Percentiles rank a stretch among this genome's conserved stretches.
These are phyloP conservation scores for Pseudoatta argentina DNA, from an alignment of 1,140 invertebrate species.

Conservation along the genomic window DNA sequence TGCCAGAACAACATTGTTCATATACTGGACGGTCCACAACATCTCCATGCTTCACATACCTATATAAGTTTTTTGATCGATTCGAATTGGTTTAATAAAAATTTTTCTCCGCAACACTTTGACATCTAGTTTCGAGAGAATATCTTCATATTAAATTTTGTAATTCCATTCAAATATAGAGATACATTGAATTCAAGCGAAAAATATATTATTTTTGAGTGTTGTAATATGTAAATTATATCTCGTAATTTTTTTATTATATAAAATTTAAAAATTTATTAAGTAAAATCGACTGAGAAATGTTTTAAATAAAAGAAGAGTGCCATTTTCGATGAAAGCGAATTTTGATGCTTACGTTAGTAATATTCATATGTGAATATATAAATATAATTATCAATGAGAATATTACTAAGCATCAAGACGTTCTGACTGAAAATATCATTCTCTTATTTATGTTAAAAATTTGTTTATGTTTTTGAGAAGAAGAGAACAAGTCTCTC, in stretches of 20 bases:
- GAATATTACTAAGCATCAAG: no score
- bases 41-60: not conserved
- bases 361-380: no score
- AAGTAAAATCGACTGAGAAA: no score
- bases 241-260: slow-evolving; percentile 8
- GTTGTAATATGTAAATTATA: slow-evolving; percentile 18
- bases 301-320: no score
- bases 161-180: slow-evolving; percentile 5
- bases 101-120: not conserved
- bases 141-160: not conserved
- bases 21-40: not conserved
- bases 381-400: no score
- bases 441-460: not conserved
- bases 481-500: not conserved
- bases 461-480: slow-evolving; percentile 32
- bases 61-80: not conserved
- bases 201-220: not conserved
- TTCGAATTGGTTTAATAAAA: not conserved
- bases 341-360: no score
- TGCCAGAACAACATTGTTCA: slow-evolving; percentile 13
- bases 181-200: not conserved
- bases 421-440: no score
- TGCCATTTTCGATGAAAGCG: no score
- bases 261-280: not conserved
- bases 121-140: not conserved